These are phyloP conservation scores for Aeoliscus strigatus DNA, from an alignment of 2,797 vertebrate genomes.

Conservation along the genomic window DNA sequence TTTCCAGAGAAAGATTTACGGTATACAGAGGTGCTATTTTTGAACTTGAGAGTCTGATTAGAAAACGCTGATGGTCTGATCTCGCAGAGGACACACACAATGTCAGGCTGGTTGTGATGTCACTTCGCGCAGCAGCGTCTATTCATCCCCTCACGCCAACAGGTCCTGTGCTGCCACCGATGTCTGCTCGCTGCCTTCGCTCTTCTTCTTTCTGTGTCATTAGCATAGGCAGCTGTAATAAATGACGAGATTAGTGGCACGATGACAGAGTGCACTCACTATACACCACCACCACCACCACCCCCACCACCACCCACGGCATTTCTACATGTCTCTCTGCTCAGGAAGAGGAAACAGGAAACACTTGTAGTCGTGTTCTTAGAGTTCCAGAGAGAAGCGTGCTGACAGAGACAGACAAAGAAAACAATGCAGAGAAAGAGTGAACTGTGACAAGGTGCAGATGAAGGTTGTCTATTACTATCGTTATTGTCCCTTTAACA, in stretches of 20 bases:
- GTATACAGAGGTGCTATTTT: conserved; percentile 59
- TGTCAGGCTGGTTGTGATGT: conserved; percentile 50
- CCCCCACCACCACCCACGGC: too few species aligned
- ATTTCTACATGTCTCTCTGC: conserved; percentile 65
- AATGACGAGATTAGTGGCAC: too few species aligned
- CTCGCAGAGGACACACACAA: conserved; percentile 35
- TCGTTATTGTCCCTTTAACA: too few species aligned
- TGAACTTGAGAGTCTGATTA: conserved; percentile 70
- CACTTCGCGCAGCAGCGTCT: too few species aligned
- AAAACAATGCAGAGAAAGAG: too few species aligned
- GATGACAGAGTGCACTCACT: conserved; percentile 33
- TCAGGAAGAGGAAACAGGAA: conserved; percentile 78
- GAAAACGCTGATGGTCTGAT: conserved; percentile 58
- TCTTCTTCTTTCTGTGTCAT: too few species aligned
- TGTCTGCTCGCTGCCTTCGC: conserved; percentile 29
- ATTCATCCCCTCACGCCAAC: too few species aligned
- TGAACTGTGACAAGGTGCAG: too few species aligned
- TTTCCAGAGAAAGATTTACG: conserved; percentile 63
- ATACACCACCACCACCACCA: conserved; percentile 21
- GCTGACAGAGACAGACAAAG: too few species aligned
- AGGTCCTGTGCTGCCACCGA: conserved; percentile 25
- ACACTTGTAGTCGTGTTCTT: conserved; percentile 82
- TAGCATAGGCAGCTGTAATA: conserved; percentile 34
- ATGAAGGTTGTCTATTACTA: too few species aligned
- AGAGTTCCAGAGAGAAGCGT: too few species aligned